Evolutionary conservation across 2,888 invertebrate species (phyloP).

Genomic region (Mesorhabditis belari): DNA sequence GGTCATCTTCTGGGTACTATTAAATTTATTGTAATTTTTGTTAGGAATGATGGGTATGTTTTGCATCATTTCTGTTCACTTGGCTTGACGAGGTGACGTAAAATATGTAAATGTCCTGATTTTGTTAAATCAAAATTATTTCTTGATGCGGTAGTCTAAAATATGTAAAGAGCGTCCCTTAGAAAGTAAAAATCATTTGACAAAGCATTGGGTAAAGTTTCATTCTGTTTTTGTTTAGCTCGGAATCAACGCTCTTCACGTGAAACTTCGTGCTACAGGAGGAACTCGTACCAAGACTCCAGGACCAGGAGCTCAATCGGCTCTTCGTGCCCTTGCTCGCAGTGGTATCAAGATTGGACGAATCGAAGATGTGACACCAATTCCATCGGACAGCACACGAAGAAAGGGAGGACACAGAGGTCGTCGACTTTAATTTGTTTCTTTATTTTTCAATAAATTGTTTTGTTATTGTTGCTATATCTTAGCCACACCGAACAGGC

Average conservation of each 20-base stretch:
- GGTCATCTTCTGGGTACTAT: neutral
- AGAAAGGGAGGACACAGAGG: slow-evolving; percentile 99
- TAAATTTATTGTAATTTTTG: neutral
- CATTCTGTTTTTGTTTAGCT: slow-evolving; percentile 32
- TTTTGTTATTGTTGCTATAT: too few relatives aligned
- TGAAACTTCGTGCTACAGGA: slow-evolving; percentile 94
- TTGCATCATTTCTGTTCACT: too few relatives aligned
- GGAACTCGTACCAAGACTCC: slow-evolving; percentile 61
- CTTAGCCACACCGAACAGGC: too few relatives aligned
- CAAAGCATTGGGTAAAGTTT: neutral
- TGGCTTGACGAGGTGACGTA: too few relatives aligned
- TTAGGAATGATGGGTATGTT: too few relatives aligned
- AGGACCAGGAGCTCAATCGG: slow-evolving; percentile 89
- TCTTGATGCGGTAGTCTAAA: too few relatives aligned
- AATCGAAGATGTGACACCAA: slow-evolving; percentile 95
- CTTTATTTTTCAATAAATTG: slow-evolving; percentile 25
- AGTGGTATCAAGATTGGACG: slow-evolving; percentile 99
- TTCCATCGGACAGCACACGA: slow-evolving; percentile 96
- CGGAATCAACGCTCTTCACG: slow-evolving; percentile 94
- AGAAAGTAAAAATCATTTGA: too few relatives aligned
- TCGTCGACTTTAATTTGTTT: slow-evolving; percentile 77
- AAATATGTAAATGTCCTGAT: too few relatives aligned
- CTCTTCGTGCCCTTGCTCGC: slow-evolving; percentile 91
- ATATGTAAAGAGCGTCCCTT: too few relatives aligned
- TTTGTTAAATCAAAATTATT: too few relatives aligned